Evolutionary conservation across 2,113 vertebrate genomes (phyloP).

Genomic region (Crocuta crocuta): DNA sequence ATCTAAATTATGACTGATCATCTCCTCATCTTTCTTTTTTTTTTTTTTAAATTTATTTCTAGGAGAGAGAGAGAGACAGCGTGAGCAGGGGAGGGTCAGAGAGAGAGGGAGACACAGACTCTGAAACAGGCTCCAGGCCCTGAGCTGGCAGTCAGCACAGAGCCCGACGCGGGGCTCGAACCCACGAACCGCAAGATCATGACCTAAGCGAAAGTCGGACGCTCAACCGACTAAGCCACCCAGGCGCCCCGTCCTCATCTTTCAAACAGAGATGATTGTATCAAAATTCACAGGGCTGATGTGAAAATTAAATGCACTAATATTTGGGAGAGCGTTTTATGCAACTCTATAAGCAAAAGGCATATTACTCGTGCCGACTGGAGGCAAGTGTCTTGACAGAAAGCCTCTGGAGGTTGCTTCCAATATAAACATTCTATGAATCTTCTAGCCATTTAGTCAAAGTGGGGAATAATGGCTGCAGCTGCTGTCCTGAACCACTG

Average conservation of each 20-base stretch:
- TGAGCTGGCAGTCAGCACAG: too few relatives aligned
- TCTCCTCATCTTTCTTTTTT: not conserved
- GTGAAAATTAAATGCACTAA: constrained; percentile 61
- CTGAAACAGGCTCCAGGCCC: too few relatives aligned
- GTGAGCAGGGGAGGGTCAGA: too few relatives aligned
- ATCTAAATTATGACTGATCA: not conserved
- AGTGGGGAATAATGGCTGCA: not conserved
- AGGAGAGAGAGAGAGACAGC: too few relatives aligned
- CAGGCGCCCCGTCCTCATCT: not conserved
- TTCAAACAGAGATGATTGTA: constrained; percentile 11
- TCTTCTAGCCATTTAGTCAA: not conserved
- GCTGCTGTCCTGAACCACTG: not conserved
- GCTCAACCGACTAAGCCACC: too few relatives aligned
- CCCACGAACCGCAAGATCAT: too few relatives aligned
- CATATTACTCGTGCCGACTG: constrained; percentile 5
- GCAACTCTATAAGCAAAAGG: constrained; percentile 29
- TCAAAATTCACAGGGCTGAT: constrained; percentile 54
- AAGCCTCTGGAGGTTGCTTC: constrained; percentile 60
- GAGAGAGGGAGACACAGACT: too few relatives aligned
- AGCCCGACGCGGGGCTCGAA: too few relatives aligned
- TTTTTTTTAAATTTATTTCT: too few relatives aligned
- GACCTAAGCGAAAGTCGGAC: too few relatives aligned
- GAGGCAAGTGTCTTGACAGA: constrained; percentile 53
- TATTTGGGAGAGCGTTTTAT: constrained; percentile 63
- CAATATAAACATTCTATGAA: constrained; percentile 26